phyloP scores from a whole-genome alignment of 2,888 invertebrate species.

The Drosophila suboccidentalis region DNA sequence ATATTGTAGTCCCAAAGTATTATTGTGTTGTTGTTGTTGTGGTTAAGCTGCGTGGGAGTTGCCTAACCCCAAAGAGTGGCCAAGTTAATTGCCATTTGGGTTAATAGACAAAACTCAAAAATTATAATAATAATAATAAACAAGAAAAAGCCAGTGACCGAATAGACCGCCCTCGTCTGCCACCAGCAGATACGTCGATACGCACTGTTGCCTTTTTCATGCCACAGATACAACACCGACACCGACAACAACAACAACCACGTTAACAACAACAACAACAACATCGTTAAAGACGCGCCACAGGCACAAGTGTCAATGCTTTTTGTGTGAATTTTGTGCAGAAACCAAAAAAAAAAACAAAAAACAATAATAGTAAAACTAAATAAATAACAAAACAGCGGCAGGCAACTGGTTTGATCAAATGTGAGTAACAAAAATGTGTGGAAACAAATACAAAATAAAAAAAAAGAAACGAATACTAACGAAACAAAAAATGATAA shows the following conservation, averaged over 20 bases:
- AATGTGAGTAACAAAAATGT: conserved; percentile 48
- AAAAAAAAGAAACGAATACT: conserved; percentile 4
- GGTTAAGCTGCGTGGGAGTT: conserved; percentile 60
- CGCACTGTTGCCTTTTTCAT: conserved; percentile 76
- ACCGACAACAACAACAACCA: conserved; percentile 39
- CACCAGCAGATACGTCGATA: conserved; percentile 56
- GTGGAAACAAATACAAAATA: conserved; percentile 1
- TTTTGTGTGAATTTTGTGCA: conserved; percentile 63
- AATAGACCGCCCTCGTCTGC: conserved; percentile 44
- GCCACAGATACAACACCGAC: conserved; percentile 61
- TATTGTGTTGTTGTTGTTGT: conserved; percentile 10
- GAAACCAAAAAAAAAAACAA: conserved; percentile 32
- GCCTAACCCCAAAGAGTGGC: conserved; percentile 30
- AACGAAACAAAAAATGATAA: conserved; percentile 11
- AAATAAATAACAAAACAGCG: conserved; percentile 17
- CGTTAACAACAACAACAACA: conserved; percentile 46
- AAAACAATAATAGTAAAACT: conserved; percentile 15
- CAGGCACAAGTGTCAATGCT: conserved; percentile 76
- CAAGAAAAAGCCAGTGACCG: conserved; percentile 69
- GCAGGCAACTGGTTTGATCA: conserved; percentile 38
- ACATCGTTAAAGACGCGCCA: conserved; percentile 63
- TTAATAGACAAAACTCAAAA: conserved; percentile 41
- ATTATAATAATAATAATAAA: conserved; percentile 10
- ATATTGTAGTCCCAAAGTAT: conserved; percentile 17
- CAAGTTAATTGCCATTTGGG: conserved; percentile 62